Evolutionary conservation across 1,140 invertebrate species (phyloP).

Genomic region (Protaetia brevitarsis): DNA sequence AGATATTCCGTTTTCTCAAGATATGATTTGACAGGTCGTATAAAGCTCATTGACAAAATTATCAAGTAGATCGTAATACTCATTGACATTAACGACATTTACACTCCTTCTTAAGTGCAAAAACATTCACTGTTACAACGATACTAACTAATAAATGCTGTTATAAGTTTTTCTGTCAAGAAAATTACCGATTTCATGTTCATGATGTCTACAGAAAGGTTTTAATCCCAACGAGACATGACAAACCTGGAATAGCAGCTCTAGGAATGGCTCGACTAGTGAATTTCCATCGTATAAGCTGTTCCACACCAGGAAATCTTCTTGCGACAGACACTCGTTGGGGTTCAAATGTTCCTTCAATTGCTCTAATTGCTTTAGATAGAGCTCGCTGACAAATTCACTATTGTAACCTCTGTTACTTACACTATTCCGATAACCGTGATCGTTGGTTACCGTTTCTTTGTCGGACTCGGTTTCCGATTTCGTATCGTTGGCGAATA

Average conservation of each 20-base stretch:
- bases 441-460: neutral
- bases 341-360: constrained; percentile 44
- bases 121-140: too few relatives aligned
- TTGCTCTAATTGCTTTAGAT: constrained; percentile 41
- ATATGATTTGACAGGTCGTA: too few relatives aligned
- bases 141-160: too few relatives aligned
- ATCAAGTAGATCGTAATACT: too few relatives aligned
- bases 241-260: constrained; percentile 80
- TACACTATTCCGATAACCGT: neutral
- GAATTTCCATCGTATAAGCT: constrained; percentile 56
- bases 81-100: too few relatives aligned
- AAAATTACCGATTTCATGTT: constrained; percentile 66
- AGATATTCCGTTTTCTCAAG: too few relatives aligned
- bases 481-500: neutral
- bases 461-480: constrained; percentile 1
- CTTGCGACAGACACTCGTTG: constrained; percentile 56
- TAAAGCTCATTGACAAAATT: too few relatives aligned
- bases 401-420: constrained; percentile 20
- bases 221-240: constrained; percentile 82
- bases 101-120: too few relatives aligned
- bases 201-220: constrained; percentile 75
- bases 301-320: constrained; percentile 84
- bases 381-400: constrained; percentile 24
- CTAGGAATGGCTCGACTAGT: constrained; percentile 69
- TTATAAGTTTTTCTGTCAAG: too few relatives aligned